These are phyloP conservation scores for Napeogenes sylphis DNA, from an alignment of 2,888 invertebrate species.

Conservation along the genomic window DNA sequence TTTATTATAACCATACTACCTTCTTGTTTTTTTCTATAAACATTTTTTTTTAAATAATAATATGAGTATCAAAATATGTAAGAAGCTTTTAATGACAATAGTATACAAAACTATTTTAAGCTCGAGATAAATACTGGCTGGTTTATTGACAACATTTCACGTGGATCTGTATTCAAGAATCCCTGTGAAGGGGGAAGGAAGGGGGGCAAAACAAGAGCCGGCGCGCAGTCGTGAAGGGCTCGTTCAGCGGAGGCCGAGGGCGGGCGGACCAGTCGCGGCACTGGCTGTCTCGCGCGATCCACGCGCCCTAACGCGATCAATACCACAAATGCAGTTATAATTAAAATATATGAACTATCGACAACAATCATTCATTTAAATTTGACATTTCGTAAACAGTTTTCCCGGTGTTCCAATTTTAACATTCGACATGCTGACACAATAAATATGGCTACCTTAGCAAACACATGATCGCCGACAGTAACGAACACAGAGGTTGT, in stretches of 20 bases:
- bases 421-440: constrained; percentile 48
- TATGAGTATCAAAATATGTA: too few relatives aligned
- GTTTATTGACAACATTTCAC: constrained; percentile 51
- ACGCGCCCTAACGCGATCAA: constrained; percentile 60
- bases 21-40: too few relatives aligned
- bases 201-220: constrained; percentile 48
- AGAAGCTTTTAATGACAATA: neutral
- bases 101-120: constrained; percentile 15
- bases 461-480: constrained; percentile 63
- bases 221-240: constrained; percentile 56
- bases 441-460: constrained; percentile 55
- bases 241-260: constrained; percentile 40
- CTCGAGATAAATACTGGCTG: constrained; percentile 22
- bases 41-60: too few relatives aligned
- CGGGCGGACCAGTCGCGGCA: constrained; percentile 69
- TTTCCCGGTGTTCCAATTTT: constrained; percentile 21
- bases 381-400: constrained; percentile 12
- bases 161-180: constrained; percentile 37
- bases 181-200: constrained; percentile 47
- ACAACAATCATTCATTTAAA: constrained; percentile 14
- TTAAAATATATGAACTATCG: constrained; percentile 22
- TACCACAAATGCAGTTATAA: constrained; percentile 38
- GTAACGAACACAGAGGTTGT: constrained; percentile 38
- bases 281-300: constrained; percentile 69
- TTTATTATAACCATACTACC: too few relatives aligned